Conservation (phyloP, 2,797 vertebrate species). For the Sebastes umbrosus region DNA sequence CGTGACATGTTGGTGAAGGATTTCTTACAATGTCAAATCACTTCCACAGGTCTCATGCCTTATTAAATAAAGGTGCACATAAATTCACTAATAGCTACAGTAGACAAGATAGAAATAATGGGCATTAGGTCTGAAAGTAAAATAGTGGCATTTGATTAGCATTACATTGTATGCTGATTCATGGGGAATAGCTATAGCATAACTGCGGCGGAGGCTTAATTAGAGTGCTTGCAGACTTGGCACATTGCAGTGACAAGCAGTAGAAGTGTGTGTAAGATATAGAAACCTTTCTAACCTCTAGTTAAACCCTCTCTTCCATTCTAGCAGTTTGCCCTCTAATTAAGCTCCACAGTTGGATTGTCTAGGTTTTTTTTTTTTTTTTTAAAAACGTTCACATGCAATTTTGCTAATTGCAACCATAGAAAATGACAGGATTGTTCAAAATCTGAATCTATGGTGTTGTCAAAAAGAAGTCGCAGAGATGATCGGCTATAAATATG, state of each 20-base stretch:
- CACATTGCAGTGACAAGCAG: constrained; percentile 80
- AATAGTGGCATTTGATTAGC: constrained; percentile 74
- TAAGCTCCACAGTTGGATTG: constrained; percentile 71
- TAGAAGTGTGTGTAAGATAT: constrained; percentile 75
- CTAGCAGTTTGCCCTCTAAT: constrained; percentile 78
- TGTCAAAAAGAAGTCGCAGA: constrained; percentile 21
- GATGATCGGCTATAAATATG: background rate
- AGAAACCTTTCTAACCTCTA: constrained; percentile 78
- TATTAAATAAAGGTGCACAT: constrained; percentile 41
- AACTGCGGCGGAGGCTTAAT: constrained; percentile 74
- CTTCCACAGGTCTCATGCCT: constrained; percentile 10
- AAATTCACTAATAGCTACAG: constrained; percentile 43
- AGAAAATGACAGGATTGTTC: constrained; percentile 46
- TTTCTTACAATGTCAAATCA: constrained; percentile 27
- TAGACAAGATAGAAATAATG: constrained; percentile 62
- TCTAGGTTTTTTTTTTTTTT: constrained; percentile 37
- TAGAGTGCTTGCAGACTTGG: constrained; percentile 79
- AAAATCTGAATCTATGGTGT: constrained; percentile 41
- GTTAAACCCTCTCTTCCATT: constrained; percentile 76
- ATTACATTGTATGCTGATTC: constrained; percentile 77
- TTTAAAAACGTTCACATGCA: constrained; percentile 27
- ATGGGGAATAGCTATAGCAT: constrained; percentile 61
- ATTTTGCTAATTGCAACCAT: constrained; percentile 65
- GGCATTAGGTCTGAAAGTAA: constrained; percentile 58
- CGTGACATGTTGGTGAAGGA: constrained; percentile 1